Conservation (phyloP, 2,113 vertebrate genomes). For the Verasper variegatus region DNA sequence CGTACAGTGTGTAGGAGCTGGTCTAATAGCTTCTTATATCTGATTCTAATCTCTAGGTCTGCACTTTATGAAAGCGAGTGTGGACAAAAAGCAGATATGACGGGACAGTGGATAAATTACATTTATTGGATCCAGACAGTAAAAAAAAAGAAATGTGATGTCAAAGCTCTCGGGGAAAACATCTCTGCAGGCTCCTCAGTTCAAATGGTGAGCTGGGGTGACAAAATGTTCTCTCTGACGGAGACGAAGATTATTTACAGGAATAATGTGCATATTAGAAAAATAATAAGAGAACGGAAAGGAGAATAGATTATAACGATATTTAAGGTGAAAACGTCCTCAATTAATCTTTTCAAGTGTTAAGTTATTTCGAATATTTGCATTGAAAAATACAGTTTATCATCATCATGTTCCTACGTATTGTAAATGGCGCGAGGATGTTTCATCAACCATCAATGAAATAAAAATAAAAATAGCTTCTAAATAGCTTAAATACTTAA, state of each 20-base stretch:
- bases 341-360: too few relatives aligned
- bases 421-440: background rate
- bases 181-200: conserved; percentile 25
- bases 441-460: background rate
- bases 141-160: background rate
- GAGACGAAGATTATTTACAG: background rate
- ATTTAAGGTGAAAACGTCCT: background rate
- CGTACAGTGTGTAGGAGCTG: background rate
- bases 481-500: background rate
- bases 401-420: background rate
- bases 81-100: conserved; percentile 11
- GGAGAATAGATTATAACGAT: background rate
- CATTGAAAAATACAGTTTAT: background rate
- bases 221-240: conserved; percentile 11
- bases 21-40: conserved; percentile 1
- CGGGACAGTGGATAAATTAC: conserved; percentile 25
- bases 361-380: too few relatives aligned
- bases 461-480: background rate
- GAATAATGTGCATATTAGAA: background rate
- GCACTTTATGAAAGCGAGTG: conserved; percentile 6
- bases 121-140: conserved; percentile 41
- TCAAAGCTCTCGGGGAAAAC: conserved; percentile 29
- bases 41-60: conserved; percentile 19
- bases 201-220: conserved; percentile 13
- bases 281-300: background rate